Base-by-base conservation (phyloP, 2,888 invertebrate species). In the Pristionchus mayeri region DNA sequence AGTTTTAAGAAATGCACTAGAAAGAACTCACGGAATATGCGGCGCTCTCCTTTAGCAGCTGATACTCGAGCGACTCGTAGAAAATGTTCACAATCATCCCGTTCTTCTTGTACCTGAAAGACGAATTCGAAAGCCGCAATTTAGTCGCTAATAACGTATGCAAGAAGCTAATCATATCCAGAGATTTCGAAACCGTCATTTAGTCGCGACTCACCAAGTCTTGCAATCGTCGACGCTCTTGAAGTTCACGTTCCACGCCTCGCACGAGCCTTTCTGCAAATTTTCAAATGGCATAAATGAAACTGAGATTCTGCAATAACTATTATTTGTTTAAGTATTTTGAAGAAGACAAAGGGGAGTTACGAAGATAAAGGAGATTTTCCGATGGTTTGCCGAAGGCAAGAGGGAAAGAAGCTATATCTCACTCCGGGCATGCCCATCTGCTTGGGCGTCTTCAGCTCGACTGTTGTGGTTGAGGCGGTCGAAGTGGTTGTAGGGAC, bases 21-120 rank as follows among this genome's bases (percentile, higher is more conserved):
- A 21, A 24, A 0, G 21, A 18, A 27, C 9, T 37, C 27, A 84
- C 84, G 37, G 71, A 37, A 37, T 84, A 84, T 18, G 71, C 48
- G 0, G 84, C 60, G 2, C 9, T 27, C 75, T 84, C 84, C 27
- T 34, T 71, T 0, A 84, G 75, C 18, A 84, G 52, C 40, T 84
- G 60, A 21, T 75, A 84, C 24, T 50, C 37, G 37, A 84, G 84
- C 18, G 71, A 75, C 24, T 75, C 84, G 48, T 44, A 84, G 84
- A 30, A 84, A n/a, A 84, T 40, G 13, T 84, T 75, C 50, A 84
- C 84, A 7, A 84, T 71, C 75, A 84, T 71, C 13, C 84, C 84
- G 40, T 84, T 84, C n/a, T 27, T 18, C 34, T 75, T 71, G 75
- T 84, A 84, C 82, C 82, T 67, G n/a, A 34, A 52, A n/a, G 4